Percentiles rank a stretch among this genome's conserved stretches.
Evolutionary conservation across 1,140 invertebrate genomes (phyloP).

Genomic region (Brachionus rubens): DNA sequence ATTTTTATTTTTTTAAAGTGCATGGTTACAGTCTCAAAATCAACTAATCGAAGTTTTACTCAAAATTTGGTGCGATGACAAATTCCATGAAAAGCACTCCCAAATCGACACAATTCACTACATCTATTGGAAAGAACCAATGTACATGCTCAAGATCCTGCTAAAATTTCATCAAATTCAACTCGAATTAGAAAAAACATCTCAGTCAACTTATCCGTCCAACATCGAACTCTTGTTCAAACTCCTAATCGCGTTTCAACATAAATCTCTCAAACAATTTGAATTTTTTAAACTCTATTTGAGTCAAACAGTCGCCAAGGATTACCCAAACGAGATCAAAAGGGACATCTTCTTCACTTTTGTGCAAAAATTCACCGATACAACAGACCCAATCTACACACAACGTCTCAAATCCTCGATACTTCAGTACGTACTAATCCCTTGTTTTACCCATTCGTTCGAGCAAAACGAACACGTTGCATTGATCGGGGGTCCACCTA

Average conservation of each 20-base stretch:
- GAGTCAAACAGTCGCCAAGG: slow-evolving; percentile 62
- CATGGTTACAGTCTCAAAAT: slow-evolving; percentile 29
- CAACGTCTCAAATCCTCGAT: slow-evolving; percentile 60
- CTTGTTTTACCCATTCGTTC: slow-evolving; percentile 87
- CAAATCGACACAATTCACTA: slow-evolving; percentile 15
- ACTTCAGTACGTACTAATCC: slow-evolving; percentile 87
- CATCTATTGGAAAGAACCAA: slow-evolving; percentile 40
- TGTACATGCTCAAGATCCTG: slow-evolving; percentile 35
- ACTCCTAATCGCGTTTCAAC: slow-evolving; percentile 25
- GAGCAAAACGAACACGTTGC: slow-evolving; percentile 83
- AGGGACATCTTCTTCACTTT: slow-evolving; percentile 89
- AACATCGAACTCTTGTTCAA: slow-evolving; percentile 33
- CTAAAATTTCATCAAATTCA: slow-evolving; percentile 26
- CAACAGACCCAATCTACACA: neutral
- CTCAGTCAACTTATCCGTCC: neutral
- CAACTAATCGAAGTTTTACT: slow-evolving; percentile 29
- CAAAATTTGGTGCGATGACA: slow-evolving; percentile 25
- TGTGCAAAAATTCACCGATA: slow-evolving; percentile 66
- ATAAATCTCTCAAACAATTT: slow-evolving; percentile 37
- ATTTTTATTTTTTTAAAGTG: neutral
- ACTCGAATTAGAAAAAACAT: neutral
- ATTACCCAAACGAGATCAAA: slow-evolving; percentile 89
- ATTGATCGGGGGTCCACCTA: slow-evolving; percentile 67
- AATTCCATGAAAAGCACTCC: slow-evolving; percentile 21
- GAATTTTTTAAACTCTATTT: slow-evolving; percentile 35